Evolutionary conservation across 2,797 vertebrate species (phyloP).

Genomic region (Semotilus atromaculatus): DNA sequence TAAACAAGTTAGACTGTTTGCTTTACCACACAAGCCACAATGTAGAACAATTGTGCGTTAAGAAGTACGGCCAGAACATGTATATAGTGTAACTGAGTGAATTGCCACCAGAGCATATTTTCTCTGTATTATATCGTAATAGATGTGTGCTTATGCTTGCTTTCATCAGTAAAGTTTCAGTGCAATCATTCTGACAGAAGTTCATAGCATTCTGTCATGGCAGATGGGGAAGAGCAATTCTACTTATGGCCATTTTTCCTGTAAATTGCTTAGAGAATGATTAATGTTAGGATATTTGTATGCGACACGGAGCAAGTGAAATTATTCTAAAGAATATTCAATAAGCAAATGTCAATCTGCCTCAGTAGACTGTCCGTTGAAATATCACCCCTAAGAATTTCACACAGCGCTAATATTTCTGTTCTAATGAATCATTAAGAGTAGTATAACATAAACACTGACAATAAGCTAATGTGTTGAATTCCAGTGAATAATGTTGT

Average conservation of each 20-base stretch:
- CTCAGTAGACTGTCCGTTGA: neutral
- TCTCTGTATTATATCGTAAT: constrained; percentile 17
- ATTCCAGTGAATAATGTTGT: constrained; percentile 43
- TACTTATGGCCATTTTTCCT: constrained; percentile 13
- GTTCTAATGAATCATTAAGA: neutral
- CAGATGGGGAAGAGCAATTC: constrained; percentile 15
- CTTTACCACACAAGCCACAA: constrained; percentile 22
- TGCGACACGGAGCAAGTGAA: neutral
- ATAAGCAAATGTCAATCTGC: constrained; percentile 25
- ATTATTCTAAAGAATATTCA: constrained; percentile 35
- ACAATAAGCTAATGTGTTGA: constrained; percentile 3
- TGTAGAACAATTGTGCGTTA: constrained; percentile 33
- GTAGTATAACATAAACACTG: constrained; percentile 8
- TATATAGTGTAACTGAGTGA: constrained; percentile 29
- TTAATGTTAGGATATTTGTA: constrained; percentile 18
- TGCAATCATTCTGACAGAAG: neutral
- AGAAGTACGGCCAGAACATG: neutral
- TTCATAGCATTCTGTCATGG: constrained; percentile 18
- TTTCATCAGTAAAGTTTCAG: constrained; percentile 8
- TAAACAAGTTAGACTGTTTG: constrained; percentile 42
- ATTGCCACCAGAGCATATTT: constrained; percentile 19
- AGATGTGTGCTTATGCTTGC: neutral
- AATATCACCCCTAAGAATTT: neutral
- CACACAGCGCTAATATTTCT: neutral
- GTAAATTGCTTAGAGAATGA: constrained; percentile 32